Base-by-base conservation (phyloP, 2,797 vertebrate genomes). In the Sardinella longiceps region DNA sequence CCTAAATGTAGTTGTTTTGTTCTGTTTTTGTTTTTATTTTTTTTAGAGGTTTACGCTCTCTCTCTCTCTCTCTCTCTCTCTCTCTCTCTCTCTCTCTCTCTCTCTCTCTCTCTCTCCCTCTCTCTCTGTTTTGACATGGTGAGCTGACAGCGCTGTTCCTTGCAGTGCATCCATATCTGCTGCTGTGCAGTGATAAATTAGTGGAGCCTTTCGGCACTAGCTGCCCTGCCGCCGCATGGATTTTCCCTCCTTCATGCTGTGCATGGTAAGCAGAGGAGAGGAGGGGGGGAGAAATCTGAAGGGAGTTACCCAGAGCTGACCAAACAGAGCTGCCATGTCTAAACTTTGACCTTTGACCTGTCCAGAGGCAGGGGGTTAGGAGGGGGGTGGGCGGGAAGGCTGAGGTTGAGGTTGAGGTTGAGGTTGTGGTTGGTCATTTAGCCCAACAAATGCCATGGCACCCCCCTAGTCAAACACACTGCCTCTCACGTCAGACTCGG, bases 1-100 rank as follows among this genome's bases (percentile, higher is more conserved):
- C 37, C 70, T 15, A 43, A 77, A 43, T 43, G 33, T 77, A 43
- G 33, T 43, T 74, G 66, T 74, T 74, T 74, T 74, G 66, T 33
- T 74, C 39, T 74, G 46, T 46, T 10, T 48, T 48, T 7, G 7
- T 45, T 45, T 45, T 3, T 45, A 9, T 48, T 48, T 74, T 33
- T 48, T 48, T 74, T 33, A 74, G 14, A 74, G 9, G 30, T 39
- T 39, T 74, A 37, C 6, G 20, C 33, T 74, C 30, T 12, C 9
- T 63, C n/a, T n/a, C n/a, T n/a, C n/a, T n/a, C n/a, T n/a, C n/a
- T n/a, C n/a, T n/a, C n/a, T n/a, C n/a, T n/a, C n/a, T n/a, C n/a
- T n/a, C n/a, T n/a, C n/a, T n/a, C n/a, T n/a, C n/a, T n/a, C n/a
- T n/a, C n/a, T n/a, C n/a, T n/a, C n/a, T n/a, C n/a, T n/a, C n/a